Base-by-base conservation (phyloP, 2,888 invertebrate species). In the Pseudococcus longispinus region DNA sequence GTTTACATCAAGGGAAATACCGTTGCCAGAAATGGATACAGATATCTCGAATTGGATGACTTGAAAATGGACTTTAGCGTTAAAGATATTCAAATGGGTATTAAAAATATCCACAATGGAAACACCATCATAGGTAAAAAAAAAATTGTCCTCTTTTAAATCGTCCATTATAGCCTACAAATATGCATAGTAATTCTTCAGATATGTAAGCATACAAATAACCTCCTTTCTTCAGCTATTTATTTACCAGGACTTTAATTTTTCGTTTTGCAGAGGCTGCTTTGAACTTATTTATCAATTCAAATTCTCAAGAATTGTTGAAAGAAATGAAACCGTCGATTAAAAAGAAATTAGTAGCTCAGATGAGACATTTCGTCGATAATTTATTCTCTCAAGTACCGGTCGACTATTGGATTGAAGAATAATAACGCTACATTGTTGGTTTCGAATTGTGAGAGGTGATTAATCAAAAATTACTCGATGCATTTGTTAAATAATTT, bases 311-410 rank as follows among this genome's bases (percentile, higher is more conserved):
- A 90, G 96, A 96, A 89, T 91, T 96, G 18, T 91, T 96, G 80
- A 95, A 95, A 90, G 96, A 96, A 91, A 96, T 96, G 96, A 96
- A 96, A 90, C 96, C 96, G 0, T 94, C 95, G 89, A 92, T 96
- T 87, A 94, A 95, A 90, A 93, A 93, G 88, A 96, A 96, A 90
- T 92, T 96, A 42, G 93, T 95, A 9, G 92, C 93, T 88, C 94
- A 95, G 88, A 95, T 96, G 93, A 93, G 93, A 37, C 93, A 93
- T 85, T 96, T 96, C 90, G 93, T 96, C 84, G 94, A 95, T 89
- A 93, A 93, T 89, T 91, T 96, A 85, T 95, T 96, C 89, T 92
- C 93, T 13, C 93, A 94, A 90, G 94, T 96, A 88, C 96, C 96
- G 0, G 94, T 95, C 89, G 95, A 96, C 89, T 94, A 94, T 89